Evolutionary conservation across 2,113 vertebrate genomes (phyloP).

Genomic region (Menura novaehollandiae): DNA sequence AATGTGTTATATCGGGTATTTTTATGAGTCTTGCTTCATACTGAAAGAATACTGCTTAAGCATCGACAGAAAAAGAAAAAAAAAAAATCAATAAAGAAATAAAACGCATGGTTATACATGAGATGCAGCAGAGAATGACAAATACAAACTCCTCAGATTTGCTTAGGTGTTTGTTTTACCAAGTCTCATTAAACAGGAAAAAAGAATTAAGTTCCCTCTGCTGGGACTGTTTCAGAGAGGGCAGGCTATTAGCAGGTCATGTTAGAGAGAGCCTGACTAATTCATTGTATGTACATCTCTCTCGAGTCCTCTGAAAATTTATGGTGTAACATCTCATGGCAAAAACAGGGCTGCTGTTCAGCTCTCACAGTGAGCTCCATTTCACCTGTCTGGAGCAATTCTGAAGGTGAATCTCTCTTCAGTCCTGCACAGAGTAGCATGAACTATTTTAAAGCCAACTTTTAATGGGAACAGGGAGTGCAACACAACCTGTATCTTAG

Average conservation of each 20-base stretch:
- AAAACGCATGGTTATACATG: background rate
- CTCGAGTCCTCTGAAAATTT: background rate
- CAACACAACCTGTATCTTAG: background rate
- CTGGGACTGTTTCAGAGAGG: background rate
- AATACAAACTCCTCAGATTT: background rate
- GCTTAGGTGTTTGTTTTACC: background rate
- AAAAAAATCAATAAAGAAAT: conserved; percentile 28
- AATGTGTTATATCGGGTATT: background rate
- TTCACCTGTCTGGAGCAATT: background rate
- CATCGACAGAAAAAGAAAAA: background rate
- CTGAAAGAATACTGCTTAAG: background rate
- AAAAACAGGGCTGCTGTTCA: background rate
- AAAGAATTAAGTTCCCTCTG: background rate
- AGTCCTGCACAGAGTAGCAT: background rate
- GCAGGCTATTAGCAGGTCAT: background rate
- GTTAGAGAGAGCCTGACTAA: background rate
- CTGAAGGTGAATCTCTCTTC: background rate
- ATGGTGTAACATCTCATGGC: background rate
- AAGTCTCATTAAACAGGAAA: background rate
- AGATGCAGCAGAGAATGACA: background rate
- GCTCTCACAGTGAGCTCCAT: background rate
- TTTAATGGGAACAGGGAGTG: background rate
- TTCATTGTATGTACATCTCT: background rate
- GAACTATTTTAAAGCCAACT: background rate
- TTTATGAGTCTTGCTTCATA: background rate